Evolutionary conservation across 2,113 vertebrate species (phyloP).

Genomic region (Cyanoramphus novaezelandiae): DNA sequence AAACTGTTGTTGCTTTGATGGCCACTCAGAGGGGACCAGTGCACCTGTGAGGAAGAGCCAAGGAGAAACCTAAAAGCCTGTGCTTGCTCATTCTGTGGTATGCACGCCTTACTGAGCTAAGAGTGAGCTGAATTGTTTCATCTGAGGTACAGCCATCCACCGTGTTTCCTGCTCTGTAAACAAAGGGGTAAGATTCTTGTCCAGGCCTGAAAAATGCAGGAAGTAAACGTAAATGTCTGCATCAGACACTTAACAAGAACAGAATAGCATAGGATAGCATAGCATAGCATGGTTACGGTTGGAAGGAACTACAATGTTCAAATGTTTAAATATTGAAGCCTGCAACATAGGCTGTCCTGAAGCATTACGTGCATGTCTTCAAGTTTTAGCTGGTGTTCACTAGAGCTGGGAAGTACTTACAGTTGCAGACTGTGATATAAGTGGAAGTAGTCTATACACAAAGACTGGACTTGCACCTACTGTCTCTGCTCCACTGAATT

Average conservation of each 20-base stretch:
- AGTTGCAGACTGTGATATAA: background rate
- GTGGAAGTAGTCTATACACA: background rate
- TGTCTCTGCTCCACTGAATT: background rate
- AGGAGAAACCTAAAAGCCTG: background rate
- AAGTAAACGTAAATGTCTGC: background rate
- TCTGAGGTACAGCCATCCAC: background rate
- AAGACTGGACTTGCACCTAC: background rate
- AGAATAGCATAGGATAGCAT: background rate
- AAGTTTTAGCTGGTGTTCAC: background rate
- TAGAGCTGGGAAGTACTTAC: background rate
- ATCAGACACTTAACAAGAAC: background rate
- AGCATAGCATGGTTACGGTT: background rate
- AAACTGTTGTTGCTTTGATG: background rate
- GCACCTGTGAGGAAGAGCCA: background rate
- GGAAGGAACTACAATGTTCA: background rate
- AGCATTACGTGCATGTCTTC: background rate
- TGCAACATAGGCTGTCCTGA: background rate
- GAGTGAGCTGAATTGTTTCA: background rate
- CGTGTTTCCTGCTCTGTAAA: background rate
- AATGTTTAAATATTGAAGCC: background rate
- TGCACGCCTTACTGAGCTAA: background rate
- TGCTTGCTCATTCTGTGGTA: background rate
- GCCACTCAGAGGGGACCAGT: background rate
- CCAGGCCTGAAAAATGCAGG: background rate
- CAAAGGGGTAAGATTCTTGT: background rate